Conservation (phyloP, 1,140 invertebrate species). For the Meteorus sp. region DNA sequence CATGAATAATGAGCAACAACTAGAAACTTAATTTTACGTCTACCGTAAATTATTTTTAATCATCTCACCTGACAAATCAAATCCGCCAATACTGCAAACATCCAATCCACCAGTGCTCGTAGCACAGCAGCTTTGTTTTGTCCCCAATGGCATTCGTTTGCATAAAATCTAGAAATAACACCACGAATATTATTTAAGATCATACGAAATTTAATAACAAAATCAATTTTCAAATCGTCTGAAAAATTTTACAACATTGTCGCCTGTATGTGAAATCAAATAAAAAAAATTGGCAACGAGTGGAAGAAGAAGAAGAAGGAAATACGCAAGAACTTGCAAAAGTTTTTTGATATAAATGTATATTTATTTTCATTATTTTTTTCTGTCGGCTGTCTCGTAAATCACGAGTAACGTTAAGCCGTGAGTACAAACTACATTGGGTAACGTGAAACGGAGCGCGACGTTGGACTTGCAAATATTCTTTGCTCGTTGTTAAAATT, state of each 20-base stretch:
- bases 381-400: conserved; percentile 7
- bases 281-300: no score
- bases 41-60: background rate
- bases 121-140: conserved; percentile 54
- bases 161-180: conserved; percentile 46
- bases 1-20: no score
- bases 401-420: conserved; percentile 12
- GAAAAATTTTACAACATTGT: background rate
- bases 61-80: conserved; percentile 52
- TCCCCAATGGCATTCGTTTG: conserved; percentile 45
- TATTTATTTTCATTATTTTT: conserved; percentile 7
- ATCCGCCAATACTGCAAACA: conserved; percentile 51
- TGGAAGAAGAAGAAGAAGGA: background rate
- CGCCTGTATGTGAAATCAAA: no score
- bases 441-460: no score
- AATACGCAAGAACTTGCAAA: no score
- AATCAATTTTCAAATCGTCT: background rate
- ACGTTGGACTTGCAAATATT: no score
- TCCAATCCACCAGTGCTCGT: conserved; percentile 53
- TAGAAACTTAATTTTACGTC: no score
- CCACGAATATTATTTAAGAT: no score
- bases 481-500: no score
- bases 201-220: background rate
- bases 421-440: no score
- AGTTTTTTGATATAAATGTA: no score